Base-by-base conservation (phyloP, 2,888 invertebrate species). In the Agrenia bidenticulata region DNA sequence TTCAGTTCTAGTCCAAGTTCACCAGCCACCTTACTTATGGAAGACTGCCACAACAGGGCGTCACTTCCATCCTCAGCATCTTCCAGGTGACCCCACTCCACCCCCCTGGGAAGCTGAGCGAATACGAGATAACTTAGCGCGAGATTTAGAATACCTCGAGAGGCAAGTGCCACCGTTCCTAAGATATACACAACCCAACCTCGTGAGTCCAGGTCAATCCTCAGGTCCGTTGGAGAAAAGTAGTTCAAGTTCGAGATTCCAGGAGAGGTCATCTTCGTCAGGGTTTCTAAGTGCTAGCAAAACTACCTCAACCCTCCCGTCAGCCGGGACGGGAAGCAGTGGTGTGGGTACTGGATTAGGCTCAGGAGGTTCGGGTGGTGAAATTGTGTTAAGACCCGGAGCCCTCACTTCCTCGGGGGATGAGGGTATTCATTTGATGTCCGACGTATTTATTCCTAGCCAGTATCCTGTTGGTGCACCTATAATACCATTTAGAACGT, bases 1-100 rank as follows among this genome's bases (percentile, higher is more conserved):
- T 63, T 75, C 76, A 51, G 76, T 76, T 74, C 74, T 76, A 75
- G 76, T 76, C 75, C 76, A 76, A 72, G 75, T 76, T 66, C 76
- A 76, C 71, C 75, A 75, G 63, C 76, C 74, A 60, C 74, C 73
- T 17, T 75, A 76, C 64, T 59, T 75, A 19, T 76, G 76, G 76
- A 74, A 72, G 62, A 76, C 75, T 55, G 76, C 74, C 70, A 76
- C 76, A 21, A 74, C 76, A n/a, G 75, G 76, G 45, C 74, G 76
- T 45, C 76, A 75, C 62, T 75, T 74, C 62, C 74, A 75, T 60
- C 76, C 76, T 53, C 70, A 64, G 32, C 64, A 63, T 61, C 63
- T 61, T 61, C 67, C 71, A n/a, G 70, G 67, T 54, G 76, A 74
- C 55, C 75, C 75, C 5, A 76, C 76, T 13, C 76, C 75, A 9